Evolutionary conservation across 2,888 invertebrate species (phyloP).

Genomic region (Dicyrtomina minuta): DNA sequence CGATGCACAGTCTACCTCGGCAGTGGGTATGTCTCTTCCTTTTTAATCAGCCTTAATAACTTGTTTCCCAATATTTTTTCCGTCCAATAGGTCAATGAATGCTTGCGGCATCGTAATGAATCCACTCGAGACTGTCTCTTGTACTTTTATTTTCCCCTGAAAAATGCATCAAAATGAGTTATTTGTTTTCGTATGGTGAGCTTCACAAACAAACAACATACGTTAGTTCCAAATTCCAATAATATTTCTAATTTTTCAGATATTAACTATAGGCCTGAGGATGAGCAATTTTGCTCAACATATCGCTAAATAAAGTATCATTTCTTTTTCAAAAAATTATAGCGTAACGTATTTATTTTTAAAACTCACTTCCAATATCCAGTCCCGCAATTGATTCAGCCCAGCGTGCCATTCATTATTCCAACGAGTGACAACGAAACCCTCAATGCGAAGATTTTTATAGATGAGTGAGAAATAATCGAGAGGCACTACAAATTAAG

Average conservation of each 20-base stretch:
- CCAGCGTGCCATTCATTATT: conserved; percentile 65
- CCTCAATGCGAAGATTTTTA: conserved; percentile 66
- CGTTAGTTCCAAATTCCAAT: not conserved
- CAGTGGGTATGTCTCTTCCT: no score
- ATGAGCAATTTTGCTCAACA: no score
- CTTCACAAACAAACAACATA: no score
- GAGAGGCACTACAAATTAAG: conserved; percentile 57
- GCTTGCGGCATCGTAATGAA: conserved; percentile 74
- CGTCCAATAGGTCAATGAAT: conserved; percentile 65
- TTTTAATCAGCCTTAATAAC: conserved; percentile 63
- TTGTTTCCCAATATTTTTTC: conserved; percentile 72
- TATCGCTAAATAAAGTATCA: not conserved
- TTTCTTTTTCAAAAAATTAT: no score
- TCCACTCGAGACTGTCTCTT: conserved; percentile 69
- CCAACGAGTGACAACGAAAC: conserved; percentile 64
- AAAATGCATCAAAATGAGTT: no score
- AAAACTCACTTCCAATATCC: conserved; percentile 44
- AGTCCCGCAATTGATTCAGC: conserved; percentile 58
- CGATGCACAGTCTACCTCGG: no score
- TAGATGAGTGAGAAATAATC: conserved; percentile 63
- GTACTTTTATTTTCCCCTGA: conserved; percentile 68
- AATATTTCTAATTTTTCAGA: no score
- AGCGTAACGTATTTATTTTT: not conserved
- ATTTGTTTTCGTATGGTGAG: no score
- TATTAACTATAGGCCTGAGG: no score